Evolutionary conservation across 2,888 invertebrate genomes (phyloP).

Genomic region (Malthinus seriepunctatus): DNA sequence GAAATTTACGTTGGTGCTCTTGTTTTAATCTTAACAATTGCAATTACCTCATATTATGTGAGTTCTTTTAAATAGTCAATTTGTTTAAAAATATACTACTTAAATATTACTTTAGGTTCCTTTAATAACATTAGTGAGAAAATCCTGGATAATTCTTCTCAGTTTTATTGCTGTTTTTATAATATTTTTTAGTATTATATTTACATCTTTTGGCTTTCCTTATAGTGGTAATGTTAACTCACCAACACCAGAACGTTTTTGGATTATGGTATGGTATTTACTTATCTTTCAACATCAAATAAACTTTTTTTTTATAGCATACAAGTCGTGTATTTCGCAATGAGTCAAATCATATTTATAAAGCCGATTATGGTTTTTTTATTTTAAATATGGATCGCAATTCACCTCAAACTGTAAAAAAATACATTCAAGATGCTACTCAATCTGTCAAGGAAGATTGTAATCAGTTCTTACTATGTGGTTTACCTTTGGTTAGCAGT

Average conservation of each 20-base stretch:
- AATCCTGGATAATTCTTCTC: constrained; percentile 38
- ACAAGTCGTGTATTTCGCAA: constrained; percentile 44
- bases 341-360: constrained; percentile 38
- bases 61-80: constrained; percentile 26
- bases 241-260: constrained; percentile 70
- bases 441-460: constrained; percentile 42
- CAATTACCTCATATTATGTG: constrained; percentile 51
- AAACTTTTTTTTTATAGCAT: constrained; percentile 39
- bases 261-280: constrained; percentile 45
- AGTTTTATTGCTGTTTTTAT: constrained; percentile 39
- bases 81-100: background rate
- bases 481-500: constrained; percentile 44
- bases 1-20: constrained; percentile 55
- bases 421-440: constrained; percentile 41
- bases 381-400: constrained; percentile 49
- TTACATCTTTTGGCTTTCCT: constrained; percentile 71
- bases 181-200: constrained; percentile 55
- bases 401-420: constrained; percentile 43
- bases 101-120: constrained; percentile 38
- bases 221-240: constrained; percentile 63
- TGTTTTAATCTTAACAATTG: constrained; percentile 49
- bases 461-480: constrained; percentile 44
- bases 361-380: constrained; percentile 48
- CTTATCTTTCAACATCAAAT: background rate
- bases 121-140: constrained; percentile 40